These are phyloP conservation scores for Apteryx mantelli DNA, from an alignment of 2,113 vertebrate genomes.

Conservation along the genomic window DNA sequence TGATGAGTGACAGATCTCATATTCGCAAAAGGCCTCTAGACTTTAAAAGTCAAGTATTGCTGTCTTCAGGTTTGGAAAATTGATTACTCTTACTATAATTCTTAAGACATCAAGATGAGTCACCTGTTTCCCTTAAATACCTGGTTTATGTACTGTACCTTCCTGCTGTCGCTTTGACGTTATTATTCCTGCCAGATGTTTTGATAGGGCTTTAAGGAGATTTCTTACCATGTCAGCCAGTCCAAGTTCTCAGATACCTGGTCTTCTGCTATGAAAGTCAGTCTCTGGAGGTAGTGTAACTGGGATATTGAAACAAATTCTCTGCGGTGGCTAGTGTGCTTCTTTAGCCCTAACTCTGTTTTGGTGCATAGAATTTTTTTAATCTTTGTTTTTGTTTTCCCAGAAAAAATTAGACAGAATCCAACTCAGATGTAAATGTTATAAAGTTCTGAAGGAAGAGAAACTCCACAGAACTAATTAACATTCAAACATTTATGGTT, in stretches of 20 bases:
- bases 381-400: not conserved
- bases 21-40: not conserved
- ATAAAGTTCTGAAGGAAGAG: not conserved
- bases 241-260: not conserved
- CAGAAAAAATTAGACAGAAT: not conserved
- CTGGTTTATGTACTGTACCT: not conserved
- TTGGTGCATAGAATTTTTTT: not conserved
- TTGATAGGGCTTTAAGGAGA: not conserved
- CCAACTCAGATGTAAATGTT: not conserved
- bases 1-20: not conserved
- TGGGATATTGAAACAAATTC: not conserved
- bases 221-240: not conserved
- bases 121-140: not conserved
- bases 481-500: not conserved
- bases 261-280: not conserved
- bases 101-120: not conserved
- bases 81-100: not conserved
- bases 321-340: not conserved
- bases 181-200: not conserved
- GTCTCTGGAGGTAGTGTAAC: rapidly evolving
- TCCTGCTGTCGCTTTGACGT: not conserved
- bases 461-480: not conserved
- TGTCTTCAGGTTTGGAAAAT: not conserved
- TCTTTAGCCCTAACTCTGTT: not conserved
- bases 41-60: not conserved